Conservation (phyloP, 2,113 vertebrate genomes). For the Forbesichthys agassizii region DNA sequence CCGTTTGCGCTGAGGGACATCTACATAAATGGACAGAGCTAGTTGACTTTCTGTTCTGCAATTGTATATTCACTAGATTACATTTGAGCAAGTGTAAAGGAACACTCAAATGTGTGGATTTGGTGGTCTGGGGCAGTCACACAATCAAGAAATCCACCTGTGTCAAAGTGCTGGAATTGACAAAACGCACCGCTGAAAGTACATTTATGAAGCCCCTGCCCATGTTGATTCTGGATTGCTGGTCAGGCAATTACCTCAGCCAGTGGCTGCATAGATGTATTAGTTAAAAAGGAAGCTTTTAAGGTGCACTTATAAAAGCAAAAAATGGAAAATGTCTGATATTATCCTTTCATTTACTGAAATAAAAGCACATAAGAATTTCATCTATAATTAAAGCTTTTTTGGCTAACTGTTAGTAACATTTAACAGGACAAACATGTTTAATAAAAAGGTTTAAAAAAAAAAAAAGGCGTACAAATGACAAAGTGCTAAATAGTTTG, state of each 20-base stretch:
- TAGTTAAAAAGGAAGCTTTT: slow-evolving; percentile 17
- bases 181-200: too few relatives aligned
- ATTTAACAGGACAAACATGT: slow-evolving; percentile 14
- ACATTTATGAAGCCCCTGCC: too few relatives aligned
- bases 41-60: too few relatives aligned
- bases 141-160: too few relatives aligned
- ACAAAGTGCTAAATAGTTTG: slow-evolving; percentile 69
- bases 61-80: background rate
- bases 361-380: slow-evolving; percentile 9
- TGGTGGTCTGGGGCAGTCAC: too few relatives aligned
- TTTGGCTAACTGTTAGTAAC: slow-evolving; percentile 39
- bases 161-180: too few relatives aligned
- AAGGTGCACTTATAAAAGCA: slow-evolving; percentile 17
- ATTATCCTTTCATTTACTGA: slow-evolving; percentile 16
- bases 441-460: background rate
- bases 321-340: slow-evolving; percentile 16
- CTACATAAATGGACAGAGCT: background rate
- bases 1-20: background rate
- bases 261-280: slow-evolving; percentile 16
- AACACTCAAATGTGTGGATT: too few relatives aligned
- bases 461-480: slow-evolving; percentile 25
- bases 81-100: background rate
- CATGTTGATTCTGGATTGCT: background rate
- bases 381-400: slow-evolving; percentile 59
- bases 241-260: too few relatives aligned